Conservation (phyloP, 2,888 invertebrate genomes). For the Blomia tropicalis region DNA sequence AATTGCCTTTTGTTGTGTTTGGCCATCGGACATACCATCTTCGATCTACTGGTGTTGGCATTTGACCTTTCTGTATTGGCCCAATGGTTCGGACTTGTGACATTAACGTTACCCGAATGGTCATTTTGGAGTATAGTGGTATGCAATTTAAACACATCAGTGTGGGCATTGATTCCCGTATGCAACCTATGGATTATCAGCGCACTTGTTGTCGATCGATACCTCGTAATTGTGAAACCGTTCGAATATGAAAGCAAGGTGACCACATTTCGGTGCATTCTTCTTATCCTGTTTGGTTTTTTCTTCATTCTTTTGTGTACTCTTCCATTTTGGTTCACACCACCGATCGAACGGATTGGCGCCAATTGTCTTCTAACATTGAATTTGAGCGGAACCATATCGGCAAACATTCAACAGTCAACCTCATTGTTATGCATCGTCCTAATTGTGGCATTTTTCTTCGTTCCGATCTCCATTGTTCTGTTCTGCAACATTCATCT, state of each 20-base stretch:
- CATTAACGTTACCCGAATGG: background rate
- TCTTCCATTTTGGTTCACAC: background rate
- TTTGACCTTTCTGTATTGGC: background rate
- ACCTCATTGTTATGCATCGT: background rate
- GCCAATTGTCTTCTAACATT: background rate
- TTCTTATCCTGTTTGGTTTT: background rate
- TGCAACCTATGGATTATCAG: background rate
- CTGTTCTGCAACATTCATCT: background rate
- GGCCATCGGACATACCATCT: background rate
- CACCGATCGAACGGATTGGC: background rate
- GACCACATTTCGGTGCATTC: background rate
- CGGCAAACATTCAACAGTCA: background rate
- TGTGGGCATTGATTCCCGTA: background rate
- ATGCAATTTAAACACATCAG: background rate
- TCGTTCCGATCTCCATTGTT: background rate
- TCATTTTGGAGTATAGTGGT: background rate
- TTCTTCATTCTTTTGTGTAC: background rate
- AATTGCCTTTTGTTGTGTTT: background rate
- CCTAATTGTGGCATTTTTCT: background rate
- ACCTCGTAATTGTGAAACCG: background rate
- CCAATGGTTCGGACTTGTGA: background rate
- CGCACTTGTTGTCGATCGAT: constrained; percentile 2
- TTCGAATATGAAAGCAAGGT: background rate
- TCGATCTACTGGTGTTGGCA: background rate
- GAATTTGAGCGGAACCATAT: background rate